A percentile compares a stretch with the other conserved stretches of the same genome.
phyloP scores from a whole-genome alignment of 2,888 invertebrate species.

The Mantis religiosa region DNA sequence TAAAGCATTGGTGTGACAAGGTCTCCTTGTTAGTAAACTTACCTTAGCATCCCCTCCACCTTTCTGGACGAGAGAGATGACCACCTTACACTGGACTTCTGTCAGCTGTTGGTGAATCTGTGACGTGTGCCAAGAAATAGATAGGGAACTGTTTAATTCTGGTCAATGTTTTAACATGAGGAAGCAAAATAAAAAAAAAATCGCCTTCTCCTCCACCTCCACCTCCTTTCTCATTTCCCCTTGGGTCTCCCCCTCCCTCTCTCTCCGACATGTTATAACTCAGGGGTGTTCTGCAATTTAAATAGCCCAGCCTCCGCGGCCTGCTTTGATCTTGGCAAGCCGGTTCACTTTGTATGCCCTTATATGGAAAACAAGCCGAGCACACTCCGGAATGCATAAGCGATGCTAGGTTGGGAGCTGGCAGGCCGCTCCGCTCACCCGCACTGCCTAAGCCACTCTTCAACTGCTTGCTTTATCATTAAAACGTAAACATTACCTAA shows the following conservation, averaged over 20 bases:
- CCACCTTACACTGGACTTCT: no score
- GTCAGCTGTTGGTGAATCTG: background rate
- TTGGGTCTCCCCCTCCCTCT: slow-evolving; percentile 4
- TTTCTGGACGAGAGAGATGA: no score
- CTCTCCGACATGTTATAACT: slow-evolving; percentile 26
- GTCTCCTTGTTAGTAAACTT: no score
- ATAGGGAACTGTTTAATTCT: slow-evolving; percentile 33
- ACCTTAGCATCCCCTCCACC: no score
- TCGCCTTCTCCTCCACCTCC: slow-evolving; percentile 19
- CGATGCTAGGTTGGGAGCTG: slow-evolving; percentile 22
- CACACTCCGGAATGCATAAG: slow-evolving; percentile 34
- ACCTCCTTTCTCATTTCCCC: slow-evolving; percentile 10
- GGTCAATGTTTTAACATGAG: slow-evolving; percentile 40
- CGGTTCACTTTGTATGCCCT: slow-evolving; percentile 32
- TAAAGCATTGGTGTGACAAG: no score
- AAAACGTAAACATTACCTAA: no score
- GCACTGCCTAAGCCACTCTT: background rate
- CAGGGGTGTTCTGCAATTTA: slow-evolving; percentile 35
- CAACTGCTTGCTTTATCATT: background rate
- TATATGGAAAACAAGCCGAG: slow-evolving; percentile 33
- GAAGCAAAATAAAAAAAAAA: slow-evolving; percentile 28
- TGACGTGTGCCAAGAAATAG: slow-evolving; percentile 3
- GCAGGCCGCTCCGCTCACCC: background rate
- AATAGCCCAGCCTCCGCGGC: slow-evolving; percentile 31
- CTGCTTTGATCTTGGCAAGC: slow-evolving; percentile 27